Evolutionary conservation across 2,797 vertebrate genomes (phyloP).

Genomic region (Protosalanx chinensis): DNA sequence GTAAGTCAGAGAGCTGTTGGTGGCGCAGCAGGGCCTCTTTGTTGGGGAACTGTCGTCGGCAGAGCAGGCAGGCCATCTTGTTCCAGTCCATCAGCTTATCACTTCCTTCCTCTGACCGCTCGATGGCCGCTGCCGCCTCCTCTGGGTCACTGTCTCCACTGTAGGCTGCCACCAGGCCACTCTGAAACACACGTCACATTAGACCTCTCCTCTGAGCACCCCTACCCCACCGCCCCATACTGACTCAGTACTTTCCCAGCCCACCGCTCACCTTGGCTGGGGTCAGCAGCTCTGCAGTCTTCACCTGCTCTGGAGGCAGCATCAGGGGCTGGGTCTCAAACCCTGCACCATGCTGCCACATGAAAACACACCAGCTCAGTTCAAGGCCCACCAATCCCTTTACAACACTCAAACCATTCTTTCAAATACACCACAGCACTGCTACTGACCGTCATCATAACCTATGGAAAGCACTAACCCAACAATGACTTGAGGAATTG

Average conservation of each 20-base stretch:
- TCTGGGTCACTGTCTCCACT: conserved; percentile 86
- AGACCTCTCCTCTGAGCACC: neutral
- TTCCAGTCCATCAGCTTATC: conserved; percentile 88
- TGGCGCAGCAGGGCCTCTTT: conserved; percentile 87
- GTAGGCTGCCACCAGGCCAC: conserved; percentile 79
- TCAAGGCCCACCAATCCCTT: conserved; percentile 1
- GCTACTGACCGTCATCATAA: neutral
- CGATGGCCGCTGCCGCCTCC: conserved; percentile 65
- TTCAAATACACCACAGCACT: neutral
- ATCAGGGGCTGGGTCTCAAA: conserved; percentile 77
- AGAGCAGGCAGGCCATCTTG: conserved; percentile 88
- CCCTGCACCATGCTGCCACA: conserved; percentile 65
- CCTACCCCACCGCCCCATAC: neutral
- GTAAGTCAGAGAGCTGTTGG: conserved; percentile 91
- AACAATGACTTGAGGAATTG: too few species aligned
- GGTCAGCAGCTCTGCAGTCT: conserved; percentile 75
- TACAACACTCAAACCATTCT: neutral
- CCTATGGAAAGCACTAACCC: neutral
- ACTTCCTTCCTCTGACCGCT: conserved; percentile 68
- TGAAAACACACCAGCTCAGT: neutral
- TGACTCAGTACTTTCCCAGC: neutral
- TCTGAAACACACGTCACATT: conserved; percentile 55
- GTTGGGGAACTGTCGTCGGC: conserved; percentile 88
- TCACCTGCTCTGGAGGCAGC: conserved; percentile 71
- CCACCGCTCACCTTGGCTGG: conserved; percentile 57